Evolutionary conservation across 1,140 invertebrate species (phyloP).

Genomic region (Cardiocondyla obscurior): DNA sequence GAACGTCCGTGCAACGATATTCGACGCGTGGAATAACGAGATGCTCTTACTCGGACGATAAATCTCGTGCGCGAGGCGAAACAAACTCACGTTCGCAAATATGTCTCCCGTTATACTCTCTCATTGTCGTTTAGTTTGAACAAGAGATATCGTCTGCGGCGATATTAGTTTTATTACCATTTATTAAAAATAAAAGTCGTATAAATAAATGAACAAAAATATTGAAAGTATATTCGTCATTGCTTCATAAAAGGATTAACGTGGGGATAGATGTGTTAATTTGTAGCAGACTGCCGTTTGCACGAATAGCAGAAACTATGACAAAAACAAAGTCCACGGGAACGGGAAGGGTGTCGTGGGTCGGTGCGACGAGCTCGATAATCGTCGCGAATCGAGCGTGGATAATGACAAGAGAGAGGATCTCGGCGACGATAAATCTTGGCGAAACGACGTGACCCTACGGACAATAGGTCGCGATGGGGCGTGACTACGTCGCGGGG

Average conservation of each 20-base stretch:
- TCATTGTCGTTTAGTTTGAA: neutral
- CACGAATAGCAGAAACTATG: neutral
- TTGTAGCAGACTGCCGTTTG: neutral
- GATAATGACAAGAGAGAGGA: conserved; percentile 77
- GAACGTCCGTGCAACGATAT: conserved; percentile 67
- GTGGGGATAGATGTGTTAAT: neutral
- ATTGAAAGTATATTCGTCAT: neutral
- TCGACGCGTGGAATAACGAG: conserved; percentile 79
- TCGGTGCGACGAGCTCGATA: conserved; percentile 27
- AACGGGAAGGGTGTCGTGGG: neutral
- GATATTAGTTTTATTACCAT: conserved; percentile 2
- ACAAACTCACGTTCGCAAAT: conserved; percentile 6
- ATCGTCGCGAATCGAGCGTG: conserved; percentile 78
- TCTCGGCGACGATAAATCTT: conserved; percentile 79
- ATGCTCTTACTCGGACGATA: conserved; percentile 76
- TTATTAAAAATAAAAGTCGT: neutral
- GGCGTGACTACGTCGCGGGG: conserved; percentile 59
- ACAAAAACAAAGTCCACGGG: conserved; percentile 47
- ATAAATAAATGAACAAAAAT: no score
- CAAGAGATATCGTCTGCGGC: neutral
- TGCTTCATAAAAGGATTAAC: no score
- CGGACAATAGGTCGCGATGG: conserved; percentile 63
- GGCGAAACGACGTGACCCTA: conserved; percentile 54
- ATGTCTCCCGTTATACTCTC: neutral
- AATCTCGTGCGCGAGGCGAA: conserved; percentile 67